A percentile compares a stretch with the other conserved stretches of the same genome.
Evolutionary conservation across 2,888 invertebrate genomes (phyloP).

Genomic region (Pristionchus fissidentatus): DNA sequence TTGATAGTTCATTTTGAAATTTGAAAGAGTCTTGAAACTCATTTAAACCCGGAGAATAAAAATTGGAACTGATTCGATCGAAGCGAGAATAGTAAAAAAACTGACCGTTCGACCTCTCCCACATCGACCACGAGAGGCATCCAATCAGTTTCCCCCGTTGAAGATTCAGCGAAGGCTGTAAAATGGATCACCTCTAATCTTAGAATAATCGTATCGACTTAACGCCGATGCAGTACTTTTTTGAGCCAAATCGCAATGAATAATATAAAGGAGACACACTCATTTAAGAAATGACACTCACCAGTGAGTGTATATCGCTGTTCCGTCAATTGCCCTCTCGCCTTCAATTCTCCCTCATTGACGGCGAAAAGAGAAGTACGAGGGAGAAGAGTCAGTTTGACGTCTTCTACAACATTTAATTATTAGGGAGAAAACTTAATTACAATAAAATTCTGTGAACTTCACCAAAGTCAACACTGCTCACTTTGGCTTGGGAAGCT

Average conservation of each 20-base stretch:
- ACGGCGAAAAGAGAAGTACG: slow-evolving; percentile 8
- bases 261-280: not conserved
- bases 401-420: slow-evolving; percentile 2
- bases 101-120: slow-evolving; percentile 46
- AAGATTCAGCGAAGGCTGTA: slow-evolving; percentile 30
- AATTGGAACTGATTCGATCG: too few species aligned
- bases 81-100: too few species aligned
- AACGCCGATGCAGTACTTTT: too few species aligned
- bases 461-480: not conserved
- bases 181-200: not conserved
- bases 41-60: too few species aligned
- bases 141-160: slow-evolving; percentile 52
- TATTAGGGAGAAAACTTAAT: not conserved
- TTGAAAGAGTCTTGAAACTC: not conserved
- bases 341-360: slow-evolving; percentile 20
- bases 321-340: slow-evolving; percentile 33
- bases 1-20: too few species aligned
- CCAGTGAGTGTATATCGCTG: slow-evolving; percentile 17
- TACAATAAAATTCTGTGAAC: not conserved
- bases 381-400: slow-evolving; percentile 35
- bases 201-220: not conserved
- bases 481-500: slow-evolving; percentile 32
- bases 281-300: not conserved
- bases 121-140: slow-evolving; percentile 52
- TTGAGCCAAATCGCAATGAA: too few species aligned